Evolutionary conservation across 1,140 invertebrate genomes (phyloP), one percentile per base, ranked within the genome.

Genomic region (Zaprionus ornatus): DNA sequence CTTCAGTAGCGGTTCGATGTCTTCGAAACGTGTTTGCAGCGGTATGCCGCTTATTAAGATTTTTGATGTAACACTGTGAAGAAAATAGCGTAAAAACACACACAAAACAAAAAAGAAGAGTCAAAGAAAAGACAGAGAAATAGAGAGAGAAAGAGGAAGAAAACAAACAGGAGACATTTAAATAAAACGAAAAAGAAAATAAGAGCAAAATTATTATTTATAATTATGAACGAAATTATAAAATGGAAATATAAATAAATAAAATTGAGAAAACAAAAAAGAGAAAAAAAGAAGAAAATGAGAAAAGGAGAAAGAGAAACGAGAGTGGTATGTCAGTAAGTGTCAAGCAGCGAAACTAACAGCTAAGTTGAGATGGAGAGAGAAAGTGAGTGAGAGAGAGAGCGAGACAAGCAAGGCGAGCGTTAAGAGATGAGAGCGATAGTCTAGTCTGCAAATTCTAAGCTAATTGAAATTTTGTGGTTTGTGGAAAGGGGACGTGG

Each of bases 1-100:
- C 82, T 94, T 94, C 74, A 98, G 94, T 77, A 98, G 94, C 74
- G 95, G 94, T 93, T 98, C 96, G 93, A 98, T 95, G 93, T 98
- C 97, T 92, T 97, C 97, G 93, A 96, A 95, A 91, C 95, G 95
- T 76, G 95, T 94, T 93, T 97, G 96, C 79, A 95, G 93, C 77
- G 97, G 96, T 91, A 98, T 94, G 93, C 97, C 97, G 93, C 96
- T 97, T 93, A 98, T 96, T 84, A 97, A 95, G 82, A 98, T 95
- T 94, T 97, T 97, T 91, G 95, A 95, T 77, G 95, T 95, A 93
- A 95, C 95, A 94, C 96, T 96, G 95, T 83, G 91, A 90, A 90
- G 79, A 88, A 88, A 88, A 88, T 88, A 90, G 85, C 81, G 80
- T 88, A 88, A 90, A 82, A 86, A 82, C 82, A 91, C 86, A 90